phyloP scores from a whole-genome alignment of 2,888 invertebrate species.

The Drosophila rubida region DNA sequence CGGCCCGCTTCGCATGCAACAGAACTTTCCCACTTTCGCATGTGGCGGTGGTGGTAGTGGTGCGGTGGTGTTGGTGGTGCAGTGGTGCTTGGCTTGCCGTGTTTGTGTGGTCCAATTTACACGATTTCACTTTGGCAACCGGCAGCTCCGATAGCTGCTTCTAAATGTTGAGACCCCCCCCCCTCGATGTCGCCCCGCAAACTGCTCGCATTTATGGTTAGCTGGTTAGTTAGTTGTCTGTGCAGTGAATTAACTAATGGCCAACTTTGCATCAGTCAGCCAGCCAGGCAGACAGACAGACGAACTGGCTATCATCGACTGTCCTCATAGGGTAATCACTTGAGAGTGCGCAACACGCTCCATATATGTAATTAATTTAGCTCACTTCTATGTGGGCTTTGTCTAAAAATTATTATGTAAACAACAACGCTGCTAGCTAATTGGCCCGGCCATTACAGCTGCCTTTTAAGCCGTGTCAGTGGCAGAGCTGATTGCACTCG shows the following conservation, averaged over 20 bases:
- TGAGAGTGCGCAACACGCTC: slow-evolving; percentile 40
- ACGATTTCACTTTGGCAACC: slow-evolving; percentile 74
- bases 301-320: slow-evolving; percentile 22
- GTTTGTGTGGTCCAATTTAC: slow-evolving; percentile 80
- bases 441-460: slow-evolving; percentile 24
- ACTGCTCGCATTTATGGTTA: slow-evolving; percentile 66
- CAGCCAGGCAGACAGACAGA: neutral
- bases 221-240: slow-evolving; percentile 64
- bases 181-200: neutral
- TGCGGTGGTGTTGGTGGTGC: neutral
- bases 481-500: slow-evolving; percentile 37
- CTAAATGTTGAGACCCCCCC: slow-evolving; percentile 61
- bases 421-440: slow-evolving; percentile 25
- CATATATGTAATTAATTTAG: slow-evolving; percentile 64
- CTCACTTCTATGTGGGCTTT: slow-evolving; percentile 39
- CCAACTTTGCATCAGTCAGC: slow-evolving; percentile 55
- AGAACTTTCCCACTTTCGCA: slow-evolving; percentile 58
- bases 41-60: slow-evolving; percentile 47
- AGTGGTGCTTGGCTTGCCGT: slow-evolving; percentile 37
- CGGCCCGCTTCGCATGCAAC: slow-evolving; percentile 38
- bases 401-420: slow-evolving; percentile 33
- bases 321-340: slow-evolving; percentile 47
- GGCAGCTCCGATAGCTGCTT: slow-evolving; percentile 34
- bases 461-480: slow-evolving; percentile 9
- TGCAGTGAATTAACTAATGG: slow-evolving; percentile 78